Base-by-base conservation (phyloP, 53 echinoderm and acorn worm genomes). In the Henricia sp. region DNA sequence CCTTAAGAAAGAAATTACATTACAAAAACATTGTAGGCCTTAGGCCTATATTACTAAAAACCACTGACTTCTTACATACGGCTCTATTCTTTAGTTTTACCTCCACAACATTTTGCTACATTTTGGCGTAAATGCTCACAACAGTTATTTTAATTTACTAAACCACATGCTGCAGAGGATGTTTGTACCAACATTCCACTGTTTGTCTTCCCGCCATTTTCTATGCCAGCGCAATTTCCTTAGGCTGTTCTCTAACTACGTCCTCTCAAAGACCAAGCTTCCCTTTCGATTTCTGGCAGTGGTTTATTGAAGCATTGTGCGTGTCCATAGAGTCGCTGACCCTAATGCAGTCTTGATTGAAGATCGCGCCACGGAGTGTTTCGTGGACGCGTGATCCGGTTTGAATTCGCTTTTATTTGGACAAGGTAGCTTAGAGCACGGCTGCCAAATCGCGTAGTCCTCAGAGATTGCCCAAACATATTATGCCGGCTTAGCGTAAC, bases 391-490 rank as follows among this genome's bases (percentile, higher is more conserved):
- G 21, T 74, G 37, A 52, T 13, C 55, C 74, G 13, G 36, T 32
- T 38, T 19, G n/a, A 23, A 56, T 19, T 55, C 19, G 74, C 56
- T 25, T 74, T 56, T 74, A 56, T 74, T 74, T 74, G 74, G 39
- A 55, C 56, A 40, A 53, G 56, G 37, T 9, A 24, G 20, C 74
- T 52, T 27, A 9, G 27, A 35, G 55, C 37, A 52, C 38, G 37
- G 38, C 11, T 2, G n/a, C 13, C 20, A 53, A 71, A 50, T 71
- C 33, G 48, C n/a, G 68, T 26, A 19, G 19, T 27, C 4, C 60
- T 27, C 50, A 34, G 25, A 50, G 73, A 53, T 52, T 72, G 34
- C 20, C 52, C 21, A 35, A 52, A 20, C 54, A 72, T 32, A 72
- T 19, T 4, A 52, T 3, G 73, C 53, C 1, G 35, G 37, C n/a